Conservation (phyloP, 1,140 invertebrate species). For the Drusus annulatus region DNA sequence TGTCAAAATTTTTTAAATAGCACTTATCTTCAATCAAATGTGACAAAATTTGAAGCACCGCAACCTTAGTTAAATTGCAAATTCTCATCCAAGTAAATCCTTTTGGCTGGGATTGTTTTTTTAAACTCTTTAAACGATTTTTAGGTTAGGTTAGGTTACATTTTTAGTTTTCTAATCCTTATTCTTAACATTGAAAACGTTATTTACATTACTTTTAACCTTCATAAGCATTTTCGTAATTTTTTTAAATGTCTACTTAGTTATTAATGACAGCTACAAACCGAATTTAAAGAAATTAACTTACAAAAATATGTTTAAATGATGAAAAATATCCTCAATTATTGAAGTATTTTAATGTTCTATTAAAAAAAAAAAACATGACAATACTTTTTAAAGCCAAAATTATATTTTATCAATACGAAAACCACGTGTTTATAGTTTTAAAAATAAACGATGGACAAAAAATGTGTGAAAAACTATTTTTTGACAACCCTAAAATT, state of each 20-base stretch:
- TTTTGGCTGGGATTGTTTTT: too few relatives aligned
- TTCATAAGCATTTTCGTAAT: slow-evolving; percentile 40
- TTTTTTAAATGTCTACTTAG: slow-evolving; percentile 32
- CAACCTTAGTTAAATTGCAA: too few relatives aligned
- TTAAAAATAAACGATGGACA: not conserved
- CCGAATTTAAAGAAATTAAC: not conserved
- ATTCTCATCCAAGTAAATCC: too few relatives aligned
- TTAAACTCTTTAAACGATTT: too few relatives aligned
- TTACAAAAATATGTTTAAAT: too few relatives aligned
- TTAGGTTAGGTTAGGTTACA: too few relatives aligned
- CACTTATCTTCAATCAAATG: too few relatives aligned
- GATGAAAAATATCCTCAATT: too few relatives aligned
- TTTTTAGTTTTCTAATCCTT: slow-evolving; percentile 13
- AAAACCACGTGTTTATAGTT: not conserved
- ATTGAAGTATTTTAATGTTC: too few relatives aligned
- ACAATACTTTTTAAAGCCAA: not conserved
- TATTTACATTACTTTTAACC: slow-evolving; percentile 23
- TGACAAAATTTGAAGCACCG: too few relatives aligned
- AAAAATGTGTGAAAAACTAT: not conserved
- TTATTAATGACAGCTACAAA: slow-evolving; percentile 1
- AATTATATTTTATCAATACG: not conserved
- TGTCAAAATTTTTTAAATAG: too few relatives aligned
- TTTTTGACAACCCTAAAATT: slow-evolving; percentile 7
- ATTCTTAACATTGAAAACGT: slow-evolving; percentile 25
- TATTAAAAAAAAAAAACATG: not conserved